Conservation (phyloP, 2,113 vertebrate species). For the Ophthalmolycus amberensis region DNA sequence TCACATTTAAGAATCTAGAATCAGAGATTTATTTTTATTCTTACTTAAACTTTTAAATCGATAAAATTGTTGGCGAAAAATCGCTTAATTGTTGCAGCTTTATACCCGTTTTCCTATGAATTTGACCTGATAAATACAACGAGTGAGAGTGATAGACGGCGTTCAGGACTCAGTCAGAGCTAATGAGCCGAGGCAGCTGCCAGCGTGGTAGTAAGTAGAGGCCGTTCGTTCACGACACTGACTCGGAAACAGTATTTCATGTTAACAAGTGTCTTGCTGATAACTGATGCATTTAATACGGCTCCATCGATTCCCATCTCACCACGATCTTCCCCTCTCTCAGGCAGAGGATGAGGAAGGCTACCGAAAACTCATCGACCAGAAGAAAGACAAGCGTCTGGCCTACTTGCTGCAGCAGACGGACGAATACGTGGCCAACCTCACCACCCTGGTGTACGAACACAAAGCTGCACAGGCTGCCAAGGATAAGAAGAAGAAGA, state of each 20-base stretch:
- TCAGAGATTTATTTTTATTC: neutral
- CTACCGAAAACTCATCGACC: conserved; percentile 97
- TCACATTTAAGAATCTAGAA: neutral
- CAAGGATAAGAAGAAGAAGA: conserved; percentile 96
- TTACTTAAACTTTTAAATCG: neutral
- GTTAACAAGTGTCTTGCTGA: neutral
- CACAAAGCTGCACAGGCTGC: conserved; percentile 98
- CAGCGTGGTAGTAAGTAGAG: neutral
- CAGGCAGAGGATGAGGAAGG: conserved; percentile 99
- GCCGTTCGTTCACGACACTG: neutral
- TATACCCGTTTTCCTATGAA: neutral
- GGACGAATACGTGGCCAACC: conserved; percentile 97
- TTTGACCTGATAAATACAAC: neutral
- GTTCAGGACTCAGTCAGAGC: neutral
- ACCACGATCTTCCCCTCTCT: neutral
- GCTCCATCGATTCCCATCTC: neutral
- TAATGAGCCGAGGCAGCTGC: neutral
- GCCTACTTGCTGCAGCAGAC: conserved; percentile 98
- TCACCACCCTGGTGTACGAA: conserved; percentile 96
- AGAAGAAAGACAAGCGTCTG: conserved; percentile 97
- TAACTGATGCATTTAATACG: neutral
- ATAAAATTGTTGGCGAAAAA: neutral
- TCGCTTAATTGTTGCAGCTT: neutral
- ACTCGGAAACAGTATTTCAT: neutral
- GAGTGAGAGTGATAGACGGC: too few relatives aligned